Conservation (phyloP, 1,140 invertebrate species). For the Berghia stephanieae region DNA sequence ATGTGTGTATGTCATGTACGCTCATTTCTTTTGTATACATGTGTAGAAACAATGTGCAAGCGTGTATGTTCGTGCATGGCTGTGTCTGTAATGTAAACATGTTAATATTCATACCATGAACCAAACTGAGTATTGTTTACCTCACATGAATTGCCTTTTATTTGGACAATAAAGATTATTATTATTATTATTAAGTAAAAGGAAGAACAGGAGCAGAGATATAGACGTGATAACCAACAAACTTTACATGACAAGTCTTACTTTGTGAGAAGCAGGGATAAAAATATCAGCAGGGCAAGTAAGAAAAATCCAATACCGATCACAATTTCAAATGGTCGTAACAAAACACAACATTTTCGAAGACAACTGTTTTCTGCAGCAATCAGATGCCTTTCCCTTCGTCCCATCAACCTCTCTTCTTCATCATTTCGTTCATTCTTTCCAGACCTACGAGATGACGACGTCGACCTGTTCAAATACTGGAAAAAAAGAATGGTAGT, state of each 20-base stretch:
- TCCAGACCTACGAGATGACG: slow-evolving; percentile 49
- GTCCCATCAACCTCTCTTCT: slow-evolving; percentile 54
- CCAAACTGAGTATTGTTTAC: too few relatives aligned
- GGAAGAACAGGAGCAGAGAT: too few relatives aligned
- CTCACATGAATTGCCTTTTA: too few relatives aligned
- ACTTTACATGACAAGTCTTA: slow-evolving; percentile 41
- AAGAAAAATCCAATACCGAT: slow-evolving; percentile 62
- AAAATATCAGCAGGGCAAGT: slow-evolving; percentile 63
- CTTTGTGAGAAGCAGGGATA: slow-evolving; percentile 69
- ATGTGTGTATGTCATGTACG: too few relatives aligned
- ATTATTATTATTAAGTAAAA: too few relatives aligned
- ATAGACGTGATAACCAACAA: background rate
- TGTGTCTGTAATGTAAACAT: too few relatives aligned
- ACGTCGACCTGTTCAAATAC: slow-evolving; percentile 37
- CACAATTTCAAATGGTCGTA: slow-evolving; percentile 66
- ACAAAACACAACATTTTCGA: slow-evolving; percentile 55
- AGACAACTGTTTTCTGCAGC: slow-evolving; percentile 50
- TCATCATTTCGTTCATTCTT: too few relatives aligned
- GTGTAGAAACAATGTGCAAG: too few relatives aligned
- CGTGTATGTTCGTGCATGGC: too few relatives aligned
- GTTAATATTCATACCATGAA: too few relatives aligned
- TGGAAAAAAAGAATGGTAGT: slow-evolving; percentile 22
- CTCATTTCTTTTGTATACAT: too few relatives aligned
- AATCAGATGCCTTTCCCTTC: slow-evolving; percentile 57
- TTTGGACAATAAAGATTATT: too few relatives aligned